These are phyloP conservation scores for Toxotes jaculatrix DNA, from an alignment of 2,113 vertebrate genomes.

Conservation along the genomic window DNA sequence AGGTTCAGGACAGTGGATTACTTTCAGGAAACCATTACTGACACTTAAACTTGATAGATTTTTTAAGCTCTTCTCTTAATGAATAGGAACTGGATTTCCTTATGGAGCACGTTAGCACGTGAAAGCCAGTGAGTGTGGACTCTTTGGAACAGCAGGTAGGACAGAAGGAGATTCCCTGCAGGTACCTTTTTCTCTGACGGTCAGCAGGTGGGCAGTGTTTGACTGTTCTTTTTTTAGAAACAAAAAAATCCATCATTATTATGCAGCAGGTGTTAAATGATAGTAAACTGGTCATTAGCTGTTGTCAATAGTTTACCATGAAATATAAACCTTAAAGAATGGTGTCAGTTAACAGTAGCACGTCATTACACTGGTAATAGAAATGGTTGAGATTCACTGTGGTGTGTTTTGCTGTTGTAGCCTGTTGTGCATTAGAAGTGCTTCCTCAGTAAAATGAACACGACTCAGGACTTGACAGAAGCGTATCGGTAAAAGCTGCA, in stretches of 20 bases:
- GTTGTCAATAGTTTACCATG: background rate
- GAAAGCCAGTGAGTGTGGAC: conserved; percentile 17
- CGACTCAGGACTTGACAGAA: background rate
- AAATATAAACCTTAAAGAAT: background rate
- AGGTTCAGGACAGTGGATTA: conserved; percentile 35
- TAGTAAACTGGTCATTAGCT: background rate
- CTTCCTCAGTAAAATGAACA: background rate
- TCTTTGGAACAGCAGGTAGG: conserved; percentile 63
- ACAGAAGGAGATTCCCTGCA: background rate
- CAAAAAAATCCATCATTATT: background rate
- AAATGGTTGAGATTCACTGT: background rate
- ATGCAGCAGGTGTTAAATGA: background rate
- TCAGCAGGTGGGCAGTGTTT: background rate
- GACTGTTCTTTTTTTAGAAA: background rate
- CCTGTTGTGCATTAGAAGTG: background rate
- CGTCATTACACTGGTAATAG: background rate
- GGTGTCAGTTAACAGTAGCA: background rate
- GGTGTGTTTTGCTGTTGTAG: background rate
- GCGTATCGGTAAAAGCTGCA: no score
- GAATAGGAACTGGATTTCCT: conserved; percentile 20
- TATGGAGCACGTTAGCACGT: conserved; percentile 9
- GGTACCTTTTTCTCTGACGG: background rate
- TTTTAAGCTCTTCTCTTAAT: conserved; percentile 8
- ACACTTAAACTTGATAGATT: background rate
- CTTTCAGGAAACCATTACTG: background rate